Conservation (phyloP, 2,113 vertebrate genomes). For the Erythrocercus mccallii region DNA sequence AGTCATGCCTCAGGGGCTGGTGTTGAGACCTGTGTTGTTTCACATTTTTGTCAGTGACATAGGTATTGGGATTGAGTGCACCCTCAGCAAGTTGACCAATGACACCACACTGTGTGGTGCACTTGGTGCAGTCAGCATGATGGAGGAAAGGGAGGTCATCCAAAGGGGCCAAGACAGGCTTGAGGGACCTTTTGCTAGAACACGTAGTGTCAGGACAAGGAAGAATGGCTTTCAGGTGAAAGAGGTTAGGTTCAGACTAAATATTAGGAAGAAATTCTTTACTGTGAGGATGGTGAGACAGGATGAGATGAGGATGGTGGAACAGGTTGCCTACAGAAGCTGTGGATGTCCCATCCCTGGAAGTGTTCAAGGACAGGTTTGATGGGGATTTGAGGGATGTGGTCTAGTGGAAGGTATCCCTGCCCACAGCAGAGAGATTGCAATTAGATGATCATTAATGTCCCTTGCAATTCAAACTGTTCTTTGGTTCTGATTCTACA, state of each 20-base stretch:
- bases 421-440: not conserved
- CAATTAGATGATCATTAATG: not conserved
- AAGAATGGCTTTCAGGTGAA: not conserved
- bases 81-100: rapidly evolving
- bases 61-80: not conserved
- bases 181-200: not conserved
- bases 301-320: no score
- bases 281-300: not conserved
- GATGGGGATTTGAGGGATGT: not conserved
- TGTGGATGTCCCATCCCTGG: not conserved
- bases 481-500: not conserved
- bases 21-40: not conserved
- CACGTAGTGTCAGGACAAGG: not conserved
- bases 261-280: not conserved
- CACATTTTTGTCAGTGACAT: not conserved
- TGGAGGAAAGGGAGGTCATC: not conserved
- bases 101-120: no score
- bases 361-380: not conserved
- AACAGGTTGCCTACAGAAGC: not conserved
- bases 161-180: not conserved
- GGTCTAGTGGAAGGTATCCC: not conserved
- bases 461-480: not conserved
- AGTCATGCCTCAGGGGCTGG: rapidly evolving
- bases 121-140: rapidly evolving
- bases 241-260: not conserved